Conservation (phyloP, 1,140 invertebrate genomes). For the Lamellibrachia luymesi region DNA sequence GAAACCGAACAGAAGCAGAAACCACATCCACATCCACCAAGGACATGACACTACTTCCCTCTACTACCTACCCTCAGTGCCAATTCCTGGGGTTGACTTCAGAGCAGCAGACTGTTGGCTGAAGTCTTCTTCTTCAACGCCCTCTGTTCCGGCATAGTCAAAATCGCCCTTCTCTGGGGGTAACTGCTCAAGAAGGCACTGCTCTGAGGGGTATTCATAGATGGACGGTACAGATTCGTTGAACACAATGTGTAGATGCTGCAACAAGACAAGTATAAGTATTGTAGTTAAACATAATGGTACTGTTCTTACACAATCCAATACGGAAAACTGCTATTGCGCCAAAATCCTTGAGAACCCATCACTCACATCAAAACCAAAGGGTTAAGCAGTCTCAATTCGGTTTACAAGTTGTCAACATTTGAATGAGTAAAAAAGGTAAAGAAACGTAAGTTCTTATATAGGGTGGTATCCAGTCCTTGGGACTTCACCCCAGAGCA, state of each 20-base stretch:
- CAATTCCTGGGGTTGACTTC: not conserved
- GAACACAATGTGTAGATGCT: not conserved
- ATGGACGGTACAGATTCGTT: not conserved
- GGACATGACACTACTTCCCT: not conserved
- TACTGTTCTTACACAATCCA: not conserved
- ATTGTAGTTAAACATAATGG: not conserved
- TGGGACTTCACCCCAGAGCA: too few relatives aligned
- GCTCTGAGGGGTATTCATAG: slow-evolving; percentile 16
- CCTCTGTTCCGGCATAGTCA: not conserved
- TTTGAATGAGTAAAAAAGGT: too few relatives aligned
- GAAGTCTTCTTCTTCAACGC: not conserved
- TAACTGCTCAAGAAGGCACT: not conserved
- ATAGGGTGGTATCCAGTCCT: too few relatives aligned
- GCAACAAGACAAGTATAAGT: not conserved
- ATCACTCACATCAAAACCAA: too few relatives aligned
- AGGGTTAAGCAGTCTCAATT: too few relatives aligned
- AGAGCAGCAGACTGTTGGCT: not conserved
- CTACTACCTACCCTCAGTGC: not conserved
- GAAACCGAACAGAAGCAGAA: too few relatives aligned
- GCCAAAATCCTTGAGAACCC: too few relatives aligned
- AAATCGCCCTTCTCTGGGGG: slow-evolving; percentile 14
- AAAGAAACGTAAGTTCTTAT: too few relatives aligned
- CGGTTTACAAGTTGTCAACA: too few relatives aligned
- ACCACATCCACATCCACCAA: too few relatives aligned
- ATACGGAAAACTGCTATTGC: too few relatives aligned